phyloP scores from a whole-genome alignment of 2,888 invertebrate genomes.

The Agapostemon virescens region DNA sequence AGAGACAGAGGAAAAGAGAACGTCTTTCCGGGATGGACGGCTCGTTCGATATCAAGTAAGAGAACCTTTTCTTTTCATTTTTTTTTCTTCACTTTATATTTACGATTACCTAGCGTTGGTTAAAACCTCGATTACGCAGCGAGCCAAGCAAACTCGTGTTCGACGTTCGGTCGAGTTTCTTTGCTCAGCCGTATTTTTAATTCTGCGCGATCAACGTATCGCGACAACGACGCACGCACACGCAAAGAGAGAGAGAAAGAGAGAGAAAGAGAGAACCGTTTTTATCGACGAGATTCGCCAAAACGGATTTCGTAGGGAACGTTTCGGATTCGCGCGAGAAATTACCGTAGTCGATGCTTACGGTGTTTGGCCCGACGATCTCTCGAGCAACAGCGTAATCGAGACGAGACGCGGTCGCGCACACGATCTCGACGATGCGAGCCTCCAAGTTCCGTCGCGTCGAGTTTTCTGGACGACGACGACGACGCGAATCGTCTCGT shows the following conservation, averaged over 20 bases:
- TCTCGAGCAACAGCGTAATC: too few species aligned
- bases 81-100: too few species aligned
- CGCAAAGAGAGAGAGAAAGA: too few species aligned
- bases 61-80: too few species aligned
- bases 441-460: constrained; percentile 1
- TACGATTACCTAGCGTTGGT: too few species aligned
- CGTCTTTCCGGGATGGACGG: not conserved
- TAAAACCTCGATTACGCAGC: too few species aligned
- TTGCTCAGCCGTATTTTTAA: not conserved
- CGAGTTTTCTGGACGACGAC: constrained; percentile 9
- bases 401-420: not conserved
- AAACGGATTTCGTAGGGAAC: too few species aligned
- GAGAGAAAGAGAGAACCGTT: not conserved
- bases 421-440: not conserved
- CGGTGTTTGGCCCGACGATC: constrained; percentile 24
- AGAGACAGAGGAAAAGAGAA: not conserved
- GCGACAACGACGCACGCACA: too few species aligned
- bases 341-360: constrained; percentile 7
- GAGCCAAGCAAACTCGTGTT: too few species aligned
- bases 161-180: not conserved
- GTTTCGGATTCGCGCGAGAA: not conserved
- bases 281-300: not conserved
- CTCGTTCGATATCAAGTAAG: constrained; percentile 1
- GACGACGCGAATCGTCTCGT: constrained; percentile 17
- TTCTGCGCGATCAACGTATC: too few species aligned